These are phyloP conservation scores for Brotula barbata DNA, from an alignment of 2,797 vertebrate genomes.

Conservation along the genomic window DNA sequence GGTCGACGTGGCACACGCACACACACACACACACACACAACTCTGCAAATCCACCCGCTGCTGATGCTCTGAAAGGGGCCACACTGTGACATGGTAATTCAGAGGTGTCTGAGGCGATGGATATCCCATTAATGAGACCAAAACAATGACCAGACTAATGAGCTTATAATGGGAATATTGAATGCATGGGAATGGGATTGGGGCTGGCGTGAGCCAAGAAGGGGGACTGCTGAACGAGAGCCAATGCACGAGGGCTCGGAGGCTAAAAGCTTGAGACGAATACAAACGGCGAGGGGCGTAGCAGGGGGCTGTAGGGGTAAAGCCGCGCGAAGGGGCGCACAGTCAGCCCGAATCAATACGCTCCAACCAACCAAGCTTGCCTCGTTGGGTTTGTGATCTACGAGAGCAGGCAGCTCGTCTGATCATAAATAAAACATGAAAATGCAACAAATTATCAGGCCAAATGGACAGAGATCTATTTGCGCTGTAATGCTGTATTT, in stretches of 20 bases:
- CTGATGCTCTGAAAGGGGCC: conserved; percentile 59
- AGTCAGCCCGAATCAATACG: conserved; percentile 76
- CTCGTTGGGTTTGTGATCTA: conserved; percentile 74
- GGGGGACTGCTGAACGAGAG: conserved; percentile 68
- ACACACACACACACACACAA: conserved; percentile 34
- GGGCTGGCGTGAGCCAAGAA: conserved; percentile 61
- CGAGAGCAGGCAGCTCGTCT: conserved; percentile 67
- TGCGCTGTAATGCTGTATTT: conserved; percentile 65
- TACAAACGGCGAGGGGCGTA: conserved; percentile 67
- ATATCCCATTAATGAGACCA: conserved; percentile 76
- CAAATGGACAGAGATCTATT: conserved; percentile 74
- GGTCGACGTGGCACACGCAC: conserved; percentile 61
- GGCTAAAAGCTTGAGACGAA: conserved; percentile 69
- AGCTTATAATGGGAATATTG: conserved; percentile 79
- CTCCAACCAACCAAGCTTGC: conserved; percentile 62
- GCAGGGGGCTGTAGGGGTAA: conserved; percentile 38
- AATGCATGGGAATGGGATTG: conserved; percentile 79
- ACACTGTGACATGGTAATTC: conserved; percentile 73
- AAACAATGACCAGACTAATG: conserved; percentile 79
- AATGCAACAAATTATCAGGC: conserved; percentile 75
- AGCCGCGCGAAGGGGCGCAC: conserved; percentile 52
- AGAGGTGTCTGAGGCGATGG: conserved; percentile 74
- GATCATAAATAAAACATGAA: conserved; percentile 81
- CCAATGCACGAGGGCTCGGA: conserved; percentile 66
- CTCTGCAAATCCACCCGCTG: conserved; percentile 53